Percentiles rank a stretch among this genome's conserved stretches.
Conservation (phyloP, 2,113 vertebrate genomes). For the Microtus oregoni region DNA sequence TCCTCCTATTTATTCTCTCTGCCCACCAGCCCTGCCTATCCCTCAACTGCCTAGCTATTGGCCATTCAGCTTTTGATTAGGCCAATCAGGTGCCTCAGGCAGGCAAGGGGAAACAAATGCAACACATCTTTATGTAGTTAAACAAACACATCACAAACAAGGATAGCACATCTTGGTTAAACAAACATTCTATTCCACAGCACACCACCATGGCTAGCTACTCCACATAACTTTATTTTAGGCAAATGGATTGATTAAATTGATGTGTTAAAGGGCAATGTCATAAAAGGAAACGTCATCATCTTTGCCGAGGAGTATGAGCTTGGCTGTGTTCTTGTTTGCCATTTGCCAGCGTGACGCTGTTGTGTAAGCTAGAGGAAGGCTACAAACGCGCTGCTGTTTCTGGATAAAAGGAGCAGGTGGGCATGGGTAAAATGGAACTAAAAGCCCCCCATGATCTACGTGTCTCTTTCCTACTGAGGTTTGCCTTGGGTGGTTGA, state of each 20-base stretch:
- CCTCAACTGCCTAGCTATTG: neutral
- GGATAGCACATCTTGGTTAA: neutral
- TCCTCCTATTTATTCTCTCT: neutral
- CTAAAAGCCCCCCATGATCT: neutral
- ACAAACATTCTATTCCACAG: neutral
- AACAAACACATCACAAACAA: neutral
- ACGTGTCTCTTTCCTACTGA: neutral
- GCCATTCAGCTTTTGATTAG: neutral
- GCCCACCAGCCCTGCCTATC: neutral
- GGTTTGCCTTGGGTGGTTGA: conserved; percentile 24
- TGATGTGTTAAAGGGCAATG: neutral
- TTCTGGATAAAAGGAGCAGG: conserved; percentile 27
- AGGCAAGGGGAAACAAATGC: neutral
- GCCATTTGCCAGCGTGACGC: neutral
- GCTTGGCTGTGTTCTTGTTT: neutral
- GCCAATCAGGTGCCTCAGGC: neutral
- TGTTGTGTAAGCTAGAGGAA: neutral
- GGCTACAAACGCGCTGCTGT: neutral
- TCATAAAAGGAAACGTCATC: conserved; percentile 51
- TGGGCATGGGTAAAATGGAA: neutral
- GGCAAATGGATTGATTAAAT: conserved; percentile 45
- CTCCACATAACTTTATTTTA: conserved; percentile 26
- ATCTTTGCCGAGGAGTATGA: neutral
- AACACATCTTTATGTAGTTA: neutral
- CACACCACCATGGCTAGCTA: neutral